Conservation (phyloP, 2,113 vertebrate genomes). For the Empidonax traillii region DNA sequence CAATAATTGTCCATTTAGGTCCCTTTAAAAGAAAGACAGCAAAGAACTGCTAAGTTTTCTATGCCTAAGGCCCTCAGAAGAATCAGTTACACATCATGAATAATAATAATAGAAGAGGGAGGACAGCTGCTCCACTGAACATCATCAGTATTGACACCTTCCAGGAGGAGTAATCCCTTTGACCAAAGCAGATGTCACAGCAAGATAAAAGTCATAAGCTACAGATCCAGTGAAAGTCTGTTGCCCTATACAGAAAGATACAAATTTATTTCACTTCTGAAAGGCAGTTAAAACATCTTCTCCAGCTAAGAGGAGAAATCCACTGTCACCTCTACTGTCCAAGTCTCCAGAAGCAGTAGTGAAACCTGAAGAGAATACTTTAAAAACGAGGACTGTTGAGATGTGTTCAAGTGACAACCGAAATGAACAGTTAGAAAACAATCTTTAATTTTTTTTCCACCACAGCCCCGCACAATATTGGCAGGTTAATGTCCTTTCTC, state of each 20-base stretch:
- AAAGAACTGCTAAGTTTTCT: slow-evolving; percentile 14
- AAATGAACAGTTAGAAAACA: neutral
- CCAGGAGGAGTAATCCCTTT: slow-evolving; percentile 6
- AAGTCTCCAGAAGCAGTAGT: neutral
- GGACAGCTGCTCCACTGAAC: slow-evolving; percentile 17
- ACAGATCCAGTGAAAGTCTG: neutral
- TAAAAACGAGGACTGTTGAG: neutral
- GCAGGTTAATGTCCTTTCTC: neutral
- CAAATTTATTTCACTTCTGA: neutral
- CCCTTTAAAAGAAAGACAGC: neutral
- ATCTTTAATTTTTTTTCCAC: neutral
- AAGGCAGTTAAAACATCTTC: neutral
- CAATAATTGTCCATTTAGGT: slow-evolving; percentile 9
- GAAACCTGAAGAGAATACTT: neutral
- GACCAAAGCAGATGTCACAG: slow-evolving; percentile 28
- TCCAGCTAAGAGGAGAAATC: slow-evolving; percentile 10
- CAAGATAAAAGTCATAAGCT: slow-evolving; percentile 34
- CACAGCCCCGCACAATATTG: neutral
- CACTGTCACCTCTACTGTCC: neutral
- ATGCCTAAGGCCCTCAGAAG: neutral
- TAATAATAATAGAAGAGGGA: slow-evolving; percentile 23
- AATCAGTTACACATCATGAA: neutral
- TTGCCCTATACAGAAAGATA: neutral
- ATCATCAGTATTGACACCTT: slow-evolving; percentile 29
- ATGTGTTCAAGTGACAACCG: neutral